phyloP scores from a whole-genome alignment of 2,888 invertebrate genomes.

The Zygothrica quintamaculata region DNA sequence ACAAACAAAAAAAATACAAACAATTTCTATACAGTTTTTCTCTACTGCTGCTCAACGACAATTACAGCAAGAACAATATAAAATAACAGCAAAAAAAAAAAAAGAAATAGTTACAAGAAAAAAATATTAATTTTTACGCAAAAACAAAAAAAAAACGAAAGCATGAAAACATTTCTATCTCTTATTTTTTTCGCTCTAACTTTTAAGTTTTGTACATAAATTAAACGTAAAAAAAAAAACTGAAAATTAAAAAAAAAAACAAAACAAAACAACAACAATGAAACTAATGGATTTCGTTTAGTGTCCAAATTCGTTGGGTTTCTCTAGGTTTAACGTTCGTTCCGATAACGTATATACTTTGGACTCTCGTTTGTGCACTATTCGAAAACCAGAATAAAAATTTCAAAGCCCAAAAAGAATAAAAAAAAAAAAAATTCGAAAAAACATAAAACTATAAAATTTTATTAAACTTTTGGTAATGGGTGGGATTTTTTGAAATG shows the following conservation, averaged over 20 bases:
- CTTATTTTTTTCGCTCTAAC: slow-evolving; percentile 45
- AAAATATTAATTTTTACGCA: slow-evolving; percentile 15
- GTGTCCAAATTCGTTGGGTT: slow-evolving; percentile 47
- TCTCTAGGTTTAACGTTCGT: slow-evolving; percentile 48
- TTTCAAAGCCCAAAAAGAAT: slow-evolving; percentile 69
- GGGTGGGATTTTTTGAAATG: background rate
- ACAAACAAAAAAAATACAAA: slow-evolving; percentile 15
- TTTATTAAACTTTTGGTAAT: slow-evolving; percentile 5
- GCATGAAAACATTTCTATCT: slow-evolving; percentile 32
- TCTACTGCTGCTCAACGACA: slow-evolving; percentile 22
- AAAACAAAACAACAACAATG: slow-evolving; percentile 11
- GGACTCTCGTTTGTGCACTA: slow-evolving; percentile 31
- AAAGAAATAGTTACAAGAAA: slow-evolving; percentile 20
- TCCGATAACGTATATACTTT: slow-evolving; percentile 64
- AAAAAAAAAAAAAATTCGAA: slow-evolving; percentile 68
- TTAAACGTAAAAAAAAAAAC: slow-evolving; percentile 16
- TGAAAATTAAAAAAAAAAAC: slow-evolving; percentile 7
- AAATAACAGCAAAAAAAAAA: slow-evolving; percentile 5
- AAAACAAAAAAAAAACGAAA: background rate
- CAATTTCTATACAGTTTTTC: background rate
- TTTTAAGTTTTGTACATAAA: slow-evolving; percentile 70
- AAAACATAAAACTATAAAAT: slow-evolving; percentile 51
- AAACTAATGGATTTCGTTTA: slow-evolving; percentile 49
- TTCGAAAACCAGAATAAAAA: slow-evolving; percentile 63
- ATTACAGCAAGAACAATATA: too few species aligned